Evolutionary conservation across 2,113 vertebrate genomes (phyloP), one percentile per base, ranked within the genome.

Genomic region (Poeciliopsis turrubarensis): DNA sequence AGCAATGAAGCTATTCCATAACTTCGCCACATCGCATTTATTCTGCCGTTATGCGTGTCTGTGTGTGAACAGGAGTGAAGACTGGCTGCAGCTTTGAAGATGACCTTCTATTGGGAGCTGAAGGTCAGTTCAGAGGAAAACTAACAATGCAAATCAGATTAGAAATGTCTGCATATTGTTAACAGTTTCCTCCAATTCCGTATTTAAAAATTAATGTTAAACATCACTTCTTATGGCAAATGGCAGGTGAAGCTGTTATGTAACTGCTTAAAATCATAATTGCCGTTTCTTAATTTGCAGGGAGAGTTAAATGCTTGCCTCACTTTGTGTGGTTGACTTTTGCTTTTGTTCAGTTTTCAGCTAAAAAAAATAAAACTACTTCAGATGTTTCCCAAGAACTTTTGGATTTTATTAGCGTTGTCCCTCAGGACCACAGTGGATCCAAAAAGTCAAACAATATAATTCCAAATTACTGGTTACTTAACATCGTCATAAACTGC

Each of bases 41-140:
- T 25, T 73, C 26, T 80, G 39, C 68, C 26, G 75, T 22, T 29
- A 7, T 77, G 60, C 75, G 63, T 78, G n/a, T 80, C 44, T 78
- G 77, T 87, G 79, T 54, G 80, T 60, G 80, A 80, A 90, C 91
- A 98, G 97, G 96, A 90, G 93, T 92, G 85, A 98, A 87, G 94
- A 97, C 96, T 92, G 97, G 97, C 92, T 96, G 97, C 93, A 99
- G 97, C 93, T 99, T 99, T 95, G 98, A 99, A 95, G 98, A 99
- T 96, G 97, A 99, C 93, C 95, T 99, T 89, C 98, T 96, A 54
- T 90, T 99, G 92, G 98, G 98, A 95, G 98, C 97, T 1, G 98
- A 99, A 96, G 98, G 98, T 99, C 87, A 92, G 89, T 86, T 34
- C 10, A 27, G 26, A 70, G 26, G 60, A 79, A 80, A 77, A 70